Base-by-base conservation (phyloP, 2,888 invertebrate genomes). In the Mythimna ferrago region DNA sequence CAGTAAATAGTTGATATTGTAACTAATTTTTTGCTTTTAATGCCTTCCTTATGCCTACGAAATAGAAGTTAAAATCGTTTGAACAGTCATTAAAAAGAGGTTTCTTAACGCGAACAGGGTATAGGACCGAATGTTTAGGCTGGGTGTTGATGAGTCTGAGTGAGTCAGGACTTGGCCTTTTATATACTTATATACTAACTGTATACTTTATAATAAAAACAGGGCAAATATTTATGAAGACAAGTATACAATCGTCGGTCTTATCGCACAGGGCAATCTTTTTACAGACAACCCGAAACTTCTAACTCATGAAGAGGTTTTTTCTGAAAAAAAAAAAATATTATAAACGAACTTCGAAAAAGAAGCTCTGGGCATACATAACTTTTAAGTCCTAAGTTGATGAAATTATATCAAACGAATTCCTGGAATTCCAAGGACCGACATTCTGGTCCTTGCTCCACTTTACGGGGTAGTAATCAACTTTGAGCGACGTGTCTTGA, bases 351-450 rank as follows among this genome's bases (percentile, higher is more conserved):
- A 56, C 14, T 56, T 14, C 16, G 16, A 16, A 38, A 21, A 41
- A 41, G n/a, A 2, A 16, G 4, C 2, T 0, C 1, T 38, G 10
- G 73, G 7, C 19, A 4, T 57, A 48, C 14, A 41, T 41, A 48
- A 48, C 48, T 14, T 51, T n/a, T 57, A 32, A 65, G 21, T 26
- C 32, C n/a, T 3, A 60, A 54, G 6, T 64, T 41, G 6, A 66
- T 77, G 32, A 66, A 80, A 80, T 80, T 66, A 57, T 44, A 63
- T 69, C 44, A 74, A 65, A 75, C 51, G 7, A 64, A 78, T 75
- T 68, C 21, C 44, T 62, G 75, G 6, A 62, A 61, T 51, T 32
- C 10, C 21, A 57, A 44, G 35, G 54, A 11, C 26, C 44, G 38
- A 16, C 51, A 41, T 21, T 16, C 54, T 38, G 56, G 44, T 61